A percentile compares a stretch with the other conserved stretches of the same genome.
Conservation (phyloP, 64 coral and sea anemone genomes). For the Stichodactyla mertensii region DNA sequence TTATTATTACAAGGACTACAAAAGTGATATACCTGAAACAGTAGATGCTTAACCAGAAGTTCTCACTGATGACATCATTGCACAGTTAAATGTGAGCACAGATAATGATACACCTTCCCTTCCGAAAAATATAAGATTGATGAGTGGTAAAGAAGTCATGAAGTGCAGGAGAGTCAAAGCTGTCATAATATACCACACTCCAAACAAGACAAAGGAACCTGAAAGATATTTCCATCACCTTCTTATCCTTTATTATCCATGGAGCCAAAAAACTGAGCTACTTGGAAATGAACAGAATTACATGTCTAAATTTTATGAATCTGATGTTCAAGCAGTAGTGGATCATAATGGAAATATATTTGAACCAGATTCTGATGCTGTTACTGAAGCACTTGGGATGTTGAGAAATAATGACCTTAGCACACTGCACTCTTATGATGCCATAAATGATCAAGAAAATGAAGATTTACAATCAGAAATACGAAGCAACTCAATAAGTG, state of each 20-base stretch:
- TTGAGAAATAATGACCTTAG: conserved; percentile 12
- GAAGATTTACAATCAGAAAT: conserved; percentile 6
- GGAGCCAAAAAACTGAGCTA: not conserved
- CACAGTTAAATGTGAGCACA: conserved; percentile 8
- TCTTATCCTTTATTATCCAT: conserved; percentile 41
- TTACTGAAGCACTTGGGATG: no score
- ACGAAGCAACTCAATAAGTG: not conserved
- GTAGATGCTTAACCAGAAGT: not conserved
- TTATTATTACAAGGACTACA: conserved; percentile 1
- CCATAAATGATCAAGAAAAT: no score
- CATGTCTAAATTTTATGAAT: no score
- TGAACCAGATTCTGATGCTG: no score
- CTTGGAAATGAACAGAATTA: no score
- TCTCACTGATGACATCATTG: conserved; percentile 42
- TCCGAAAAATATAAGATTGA: not conserved
- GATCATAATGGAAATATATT: no score
- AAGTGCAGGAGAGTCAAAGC: no score
- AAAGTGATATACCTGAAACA: conserved; percentile 53
- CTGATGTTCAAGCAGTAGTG: no score
- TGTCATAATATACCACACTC: no score
- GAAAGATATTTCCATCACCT: not conserved
- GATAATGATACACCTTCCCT: conserved; percentile 8
- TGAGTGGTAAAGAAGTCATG: not conserved
- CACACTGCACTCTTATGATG: no score
- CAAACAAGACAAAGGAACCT: no score